phyloP scores from a whole-genome alignment of 2,888 invertebrate genomes.

The Rotaria sp. region DNA sequence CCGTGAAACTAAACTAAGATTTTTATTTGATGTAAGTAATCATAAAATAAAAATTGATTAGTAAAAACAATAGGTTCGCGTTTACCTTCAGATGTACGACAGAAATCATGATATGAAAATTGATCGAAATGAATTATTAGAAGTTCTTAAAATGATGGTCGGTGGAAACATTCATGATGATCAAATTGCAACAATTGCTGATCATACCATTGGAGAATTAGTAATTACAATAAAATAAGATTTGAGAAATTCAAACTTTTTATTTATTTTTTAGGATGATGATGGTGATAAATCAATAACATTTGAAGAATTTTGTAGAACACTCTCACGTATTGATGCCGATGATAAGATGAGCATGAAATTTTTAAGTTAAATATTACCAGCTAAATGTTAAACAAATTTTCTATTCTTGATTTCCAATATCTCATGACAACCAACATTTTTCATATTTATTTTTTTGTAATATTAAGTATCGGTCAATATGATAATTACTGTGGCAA shows the following conservation, averaged over 20 bases:
- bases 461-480: neutral
- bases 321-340: slow-evolving; percentile 37
- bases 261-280: neutral
- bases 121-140: neutral
- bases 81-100: neutral
- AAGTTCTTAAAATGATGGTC: slow-evolving; percentile 27
- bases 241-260: neutral
- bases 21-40: slow-evolving; percentile 26
- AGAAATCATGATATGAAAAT: slow-evolving; percentile 29
- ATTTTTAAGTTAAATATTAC: slow-evolving; percentile 31
- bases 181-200: slow-evolving; percentile 35
- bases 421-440: neutral
- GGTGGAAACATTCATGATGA: slow-evolving; percentile 30
- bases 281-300: slow-evolving; percentile 31
- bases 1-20: neutral
- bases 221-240: neutral
- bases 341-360: slow-evolving; percentile 41
- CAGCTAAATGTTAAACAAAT: neutral
- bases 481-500: neutral
- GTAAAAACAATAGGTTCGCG: too few relatives aligned
- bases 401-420: neutral
- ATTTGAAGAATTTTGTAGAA: slow-evolving; percentile 39
- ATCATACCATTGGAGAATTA: slow-evolving; percentile 36
- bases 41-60: neutral
- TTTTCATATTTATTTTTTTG: neutral